Conservation (phyloP, 2,797 vertebrate species). For the Garrulus glandarius region DNA sequence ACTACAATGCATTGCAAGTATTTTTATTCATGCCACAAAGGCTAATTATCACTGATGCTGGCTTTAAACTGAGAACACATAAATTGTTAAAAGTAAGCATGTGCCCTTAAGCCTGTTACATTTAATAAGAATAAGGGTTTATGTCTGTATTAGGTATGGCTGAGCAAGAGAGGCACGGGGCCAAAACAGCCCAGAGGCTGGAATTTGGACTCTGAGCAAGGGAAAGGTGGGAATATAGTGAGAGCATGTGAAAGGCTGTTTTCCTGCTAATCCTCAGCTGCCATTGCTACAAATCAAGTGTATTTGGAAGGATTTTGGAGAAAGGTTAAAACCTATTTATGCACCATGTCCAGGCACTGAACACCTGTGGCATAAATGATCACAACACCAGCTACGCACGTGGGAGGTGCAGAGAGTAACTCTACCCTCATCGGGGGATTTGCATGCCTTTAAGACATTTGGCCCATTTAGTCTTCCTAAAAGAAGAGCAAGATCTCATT, state of each 20-base stretch:
- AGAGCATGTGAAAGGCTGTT: not conserved
- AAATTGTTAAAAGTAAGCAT: not conserved
- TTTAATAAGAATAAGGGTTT: not conserved
- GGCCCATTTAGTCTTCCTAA: slow-evolving; percentile 1
- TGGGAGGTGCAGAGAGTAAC: slow-evolving; percentile 40
- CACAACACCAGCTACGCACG: not conserved
- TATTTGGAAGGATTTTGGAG: slow-evolving; percentile 30
- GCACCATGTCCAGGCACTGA: not conserved
- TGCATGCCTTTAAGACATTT: slow-evolving; percentile 17
- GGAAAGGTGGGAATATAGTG: not conserved
- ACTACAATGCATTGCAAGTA: not conserved
- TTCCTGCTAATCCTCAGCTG: slow-evolving; percentile 52
- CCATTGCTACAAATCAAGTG: slow-evolving; percentile 47
- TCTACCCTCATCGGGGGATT: not conserved
- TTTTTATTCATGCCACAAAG: not conserved
- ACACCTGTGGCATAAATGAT: not conserved
- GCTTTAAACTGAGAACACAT: not conserved
- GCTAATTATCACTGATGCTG: not conserved
- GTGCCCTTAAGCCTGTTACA: not conserved
- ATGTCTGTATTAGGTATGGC: not conserved
- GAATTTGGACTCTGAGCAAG: not conserved
- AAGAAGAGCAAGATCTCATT: not conserved
- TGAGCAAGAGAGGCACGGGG: not conserved
- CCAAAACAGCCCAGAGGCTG: slow-evolving; percentile 30
- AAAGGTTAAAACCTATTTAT: slow-evolving; percentile 54